These are phyloP conservation scores for Athalia circularis DNA, from an alignment of 2,888 invertebrate species.

Conservation along the genomic window DNA sequence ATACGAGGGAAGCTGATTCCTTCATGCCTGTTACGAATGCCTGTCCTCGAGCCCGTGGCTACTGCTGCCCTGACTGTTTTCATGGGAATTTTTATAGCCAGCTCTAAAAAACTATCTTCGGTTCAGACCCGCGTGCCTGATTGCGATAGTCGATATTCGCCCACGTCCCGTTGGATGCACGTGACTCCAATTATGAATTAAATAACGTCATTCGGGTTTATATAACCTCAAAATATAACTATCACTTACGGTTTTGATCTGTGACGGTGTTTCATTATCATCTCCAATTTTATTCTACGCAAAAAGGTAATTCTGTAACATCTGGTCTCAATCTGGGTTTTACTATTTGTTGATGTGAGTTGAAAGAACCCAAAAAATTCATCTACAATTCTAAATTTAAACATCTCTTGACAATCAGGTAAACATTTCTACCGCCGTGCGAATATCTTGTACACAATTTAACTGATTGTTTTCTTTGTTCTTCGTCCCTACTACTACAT, in stretches of 20 bases:
- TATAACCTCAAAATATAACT: slow-evolving; percentile 22
- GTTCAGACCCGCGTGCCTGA: too few species aligned
- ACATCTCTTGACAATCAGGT: too few species aligned
- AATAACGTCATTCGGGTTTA: background rate
- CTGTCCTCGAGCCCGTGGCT: too few species aligned
- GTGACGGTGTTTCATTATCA: background rate
- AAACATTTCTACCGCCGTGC: too few species aligned
- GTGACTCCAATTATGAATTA: background rate
- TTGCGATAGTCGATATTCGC: background rate
- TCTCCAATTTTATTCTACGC: background rate
- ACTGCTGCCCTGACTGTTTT: too few species aligned
- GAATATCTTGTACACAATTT: too few species aligned
- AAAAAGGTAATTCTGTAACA: slow-evolving; percentile 12
- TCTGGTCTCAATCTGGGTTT: background rate
- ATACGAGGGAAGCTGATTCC: slow-evolving; percentile 17
- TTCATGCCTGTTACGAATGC: background rate
- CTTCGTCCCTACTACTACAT: too few species aligned
- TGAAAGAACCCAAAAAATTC: too few species aligned
- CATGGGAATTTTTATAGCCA: too few species aligned
- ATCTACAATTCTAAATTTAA: background rate
- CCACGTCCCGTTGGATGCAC: background rate
- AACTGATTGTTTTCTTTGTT: too few species aligned
- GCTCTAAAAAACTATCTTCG: too few species aligned
- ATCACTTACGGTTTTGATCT: background rate
- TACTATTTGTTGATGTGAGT: too few species aligned